These are phyloP conservation scores for Phrynocephalus forsythii DNA, from an alignment of 2,797 vertebrate genomes.

Conservation along the genomic window DNA sequence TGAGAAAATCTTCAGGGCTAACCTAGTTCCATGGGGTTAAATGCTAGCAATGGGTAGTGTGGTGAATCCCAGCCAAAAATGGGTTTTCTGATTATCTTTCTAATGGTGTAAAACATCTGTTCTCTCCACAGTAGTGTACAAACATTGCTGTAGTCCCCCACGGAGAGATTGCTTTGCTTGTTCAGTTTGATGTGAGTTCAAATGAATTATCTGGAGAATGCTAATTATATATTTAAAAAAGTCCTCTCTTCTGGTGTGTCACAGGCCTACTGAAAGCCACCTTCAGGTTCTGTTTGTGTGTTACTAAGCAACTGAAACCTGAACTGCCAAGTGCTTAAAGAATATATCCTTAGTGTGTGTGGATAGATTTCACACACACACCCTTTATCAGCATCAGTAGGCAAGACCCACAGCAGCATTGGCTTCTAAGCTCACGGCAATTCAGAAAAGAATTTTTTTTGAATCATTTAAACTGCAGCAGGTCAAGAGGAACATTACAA, in stretches of 20 bases:
- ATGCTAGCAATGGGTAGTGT: neutral
- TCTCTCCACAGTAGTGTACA: neutral
- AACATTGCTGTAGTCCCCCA: conserved; percentile 5
- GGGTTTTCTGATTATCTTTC: conserved; percentile 14
- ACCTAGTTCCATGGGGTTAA: neutral
- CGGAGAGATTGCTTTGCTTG: conserved; percentile 4
- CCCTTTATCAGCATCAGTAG: neutral
- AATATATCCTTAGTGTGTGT: neutral
- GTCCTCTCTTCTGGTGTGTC: conserved; percentile 9
- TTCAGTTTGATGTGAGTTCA: neutral
- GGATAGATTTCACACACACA: neutral
- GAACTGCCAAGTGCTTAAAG: neutral
- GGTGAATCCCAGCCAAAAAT: conserved; percentile 13
- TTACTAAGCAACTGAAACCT: conserved; percentile 28
- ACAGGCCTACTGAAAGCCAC: conserved; percentile 14
- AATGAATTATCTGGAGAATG: conserved; percentile 16
- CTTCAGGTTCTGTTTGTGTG: conserved; percentile 21
- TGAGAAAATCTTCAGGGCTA: neutral
- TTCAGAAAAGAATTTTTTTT: neutral
- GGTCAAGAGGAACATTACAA: neutral
- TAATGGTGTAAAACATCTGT: conserved; percentile 17
- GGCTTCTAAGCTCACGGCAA: neutral
- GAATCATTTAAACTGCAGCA: neutral
- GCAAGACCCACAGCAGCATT: conserved; percentile 2
- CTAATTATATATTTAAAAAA: conserved; percentile 5